phyloP scores from a whole-genome alignment of 2,113 vertebrate genomes.

The Alethe castanea region DNA sequence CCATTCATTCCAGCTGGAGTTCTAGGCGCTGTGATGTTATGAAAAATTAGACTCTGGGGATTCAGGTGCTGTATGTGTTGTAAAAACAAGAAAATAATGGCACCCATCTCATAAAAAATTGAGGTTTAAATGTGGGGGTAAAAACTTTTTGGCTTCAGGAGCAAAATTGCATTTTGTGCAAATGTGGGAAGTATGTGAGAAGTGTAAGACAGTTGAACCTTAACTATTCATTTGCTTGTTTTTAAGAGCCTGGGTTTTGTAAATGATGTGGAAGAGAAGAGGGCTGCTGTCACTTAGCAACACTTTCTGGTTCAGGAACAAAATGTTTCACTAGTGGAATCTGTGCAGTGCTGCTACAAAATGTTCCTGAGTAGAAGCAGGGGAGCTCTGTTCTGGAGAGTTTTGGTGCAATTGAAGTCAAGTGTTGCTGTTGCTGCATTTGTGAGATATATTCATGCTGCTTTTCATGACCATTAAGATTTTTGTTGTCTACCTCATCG shows the following conservation, averaged over 20 bases:
- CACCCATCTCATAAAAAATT: not conserved
- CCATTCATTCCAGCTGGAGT: not conserved
- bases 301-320: slow-evolving; percentile 44
- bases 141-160: not conserved
- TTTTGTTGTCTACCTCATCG: not conserved
- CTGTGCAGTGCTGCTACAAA: not conserved
- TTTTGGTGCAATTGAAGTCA: not conserved
- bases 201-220: not conserved
- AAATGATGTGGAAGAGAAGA: slow-evolving; percentile 41
- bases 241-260: slow-evolving; percentile 24
- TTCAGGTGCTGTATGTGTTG: not conserved
- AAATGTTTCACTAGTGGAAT: slow-evolving; percentile 55
- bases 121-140: not conserved
- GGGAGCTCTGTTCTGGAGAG: not conserved
- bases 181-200: not conserved
- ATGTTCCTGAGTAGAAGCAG: not conserved
- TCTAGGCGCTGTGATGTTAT: not conserved
- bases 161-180: not conserved
- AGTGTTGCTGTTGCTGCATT: not conserved
- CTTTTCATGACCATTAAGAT: not conserved
- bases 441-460: not conserved
- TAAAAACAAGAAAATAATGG: not conserved
- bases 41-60: not conserved
- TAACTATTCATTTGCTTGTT: slow-evolving; percentile 18
- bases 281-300: slow-evolving; percentile 66